These are phyloP conservation scores for Probaryconus sp. DNA, from an alignment of 1,140 invertebrate genomes.

Conservation along the genomic window DNA sequence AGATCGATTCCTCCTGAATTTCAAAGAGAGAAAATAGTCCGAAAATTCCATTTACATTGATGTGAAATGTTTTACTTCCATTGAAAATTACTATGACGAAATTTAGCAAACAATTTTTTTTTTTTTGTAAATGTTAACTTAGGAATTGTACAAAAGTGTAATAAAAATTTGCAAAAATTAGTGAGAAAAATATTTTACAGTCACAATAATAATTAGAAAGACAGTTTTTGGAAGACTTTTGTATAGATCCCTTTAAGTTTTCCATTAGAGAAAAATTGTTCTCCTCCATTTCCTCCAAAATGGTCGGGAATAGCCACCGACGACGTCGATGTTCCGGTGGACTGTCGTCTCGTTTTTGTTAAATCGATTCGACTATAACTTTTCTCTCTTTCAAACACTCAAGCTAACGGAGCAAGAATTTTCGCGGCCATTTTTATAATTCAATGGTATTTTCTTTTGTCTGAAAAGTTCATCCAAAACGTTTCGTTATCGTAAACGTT, in stretches of 20 bases:
- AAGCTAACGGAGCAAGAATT: slow-evolving; percentile 10
- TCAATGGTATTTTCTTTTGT: slow-evolving; percentile 15
- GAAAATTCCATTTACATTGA: too few relatives aligned
- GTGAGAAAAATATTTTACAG: too few relatives aligned
- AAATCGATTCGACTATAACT: slow-evolving; percentile 19
- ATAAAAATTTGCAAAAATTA: too few relatives aligned
- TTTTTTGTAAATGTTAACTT: too few relatives aligned
- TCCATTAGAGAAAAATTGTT: not conserved
- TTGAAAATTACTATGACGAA: too few relatives aligned
- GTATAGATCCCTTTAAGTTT: not conserved
- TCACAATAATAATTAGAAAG: too few relatives aligned
- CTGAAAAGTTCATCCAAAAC: slow-evolving; percentile 13
- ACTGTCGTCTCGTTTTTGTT: slow-evolving; percentile 26
- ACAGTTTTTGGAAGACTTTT: too few relatives aligned
- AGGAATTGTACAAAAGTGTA: not conserved
- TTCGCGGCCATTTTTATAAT: slow-evolving; percentile 23
- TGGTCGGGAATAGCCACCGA: slow-evolving; percentile 8
- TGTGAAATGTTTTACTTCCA: too few relatives aligned
- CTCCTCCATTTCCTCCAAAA: slow-evolving; percentile 24
- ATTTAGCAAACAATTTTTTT: too few relatives aligned
- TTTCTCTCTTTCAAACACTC: slow-evolving; percentile 4
- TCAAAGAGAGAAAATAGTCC: too few relatives aligned
- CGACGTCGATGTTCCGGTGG: slow-evolving; percentile 17
- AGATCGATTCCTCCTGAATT: too few relatives aligned
- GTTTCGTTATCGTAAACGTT: slow-evolving; percentile 12